Conservation (phyloP, 2,113 vertebrate genomes). For the Embiotoca jacksoni region DNA sequence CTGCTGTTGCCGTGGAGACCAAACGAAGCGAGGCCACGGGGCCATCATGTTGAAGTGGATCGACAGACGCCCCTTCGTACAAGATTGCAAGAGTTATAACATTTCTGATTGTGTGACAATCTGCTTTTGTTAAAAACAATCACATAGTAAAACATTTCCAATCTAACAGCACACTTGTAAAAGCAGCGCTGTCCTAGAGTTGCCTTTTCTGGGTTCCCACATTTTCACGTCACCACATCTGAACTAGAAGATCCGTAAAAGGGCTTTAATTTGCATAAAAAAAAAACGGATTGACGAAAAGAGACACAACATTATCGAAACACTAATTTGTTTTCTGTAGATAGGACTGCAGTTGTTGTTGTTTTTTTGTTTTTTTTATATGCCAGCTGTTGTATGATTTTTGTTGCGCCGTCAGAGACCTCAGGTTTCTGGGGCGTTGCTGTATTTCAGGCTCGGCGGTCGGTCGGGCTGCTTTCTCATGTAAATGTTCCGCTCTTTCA, state of each 20-base stretch:
- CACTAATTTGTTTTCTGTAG: slow-evolving; percentile 63
- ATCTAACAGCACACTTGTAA: slow-evolving; percentile 47
- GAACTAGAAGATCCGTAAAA: slow-evolving; percentile 68
- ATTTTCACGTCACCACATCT: slow-evolving; percentile 59
- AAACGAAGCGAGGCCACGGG: slow-evolving; percentile 48
- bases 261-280: slow-evolving; percentile 81
- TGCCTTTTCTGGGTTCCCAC: slow-evolving; percentile 68
- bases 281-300: slow-evolving; percentile 54
- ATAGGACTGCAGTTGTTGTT: slow-evolving; percentile 22
- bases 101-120: slow-evolving; percentile 83
- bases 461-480: slow-evolving; percentile 43
- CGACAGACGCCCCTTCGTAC: slow-evolving; percentile 49
- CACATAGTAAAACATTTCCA: slow-evolving; percentile 40
- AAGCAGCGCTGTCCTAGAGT: slow-evolving; percentile 76
- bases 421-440: slow-evolving; percentile 48
- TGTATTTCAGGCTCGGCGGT: slow-evolving; percentile 45
- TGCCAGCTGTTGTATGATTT: slow-evolving; percentile 59
- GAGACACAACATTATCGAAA: slow-evolving; percentile 2
- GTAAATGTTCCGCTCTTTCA: slow-evolving; percentile 41
- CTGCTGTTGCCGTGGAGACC: slow-evolving; percentile 67
- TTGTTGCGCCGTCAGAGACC: slow-evolving; percentile 43
- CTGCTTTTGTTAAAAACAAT: slow-evolving; percentile 74
- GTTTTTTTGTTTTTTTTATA: neutral
- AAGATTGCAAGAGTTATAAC: slow-evolving; percentile 74
- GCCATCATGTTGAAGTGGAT: slow-evolving; percentile 47